Conservation (phyloP, 1,140 invertebrate genomes). For the Drosophila baimaii region DNA sequence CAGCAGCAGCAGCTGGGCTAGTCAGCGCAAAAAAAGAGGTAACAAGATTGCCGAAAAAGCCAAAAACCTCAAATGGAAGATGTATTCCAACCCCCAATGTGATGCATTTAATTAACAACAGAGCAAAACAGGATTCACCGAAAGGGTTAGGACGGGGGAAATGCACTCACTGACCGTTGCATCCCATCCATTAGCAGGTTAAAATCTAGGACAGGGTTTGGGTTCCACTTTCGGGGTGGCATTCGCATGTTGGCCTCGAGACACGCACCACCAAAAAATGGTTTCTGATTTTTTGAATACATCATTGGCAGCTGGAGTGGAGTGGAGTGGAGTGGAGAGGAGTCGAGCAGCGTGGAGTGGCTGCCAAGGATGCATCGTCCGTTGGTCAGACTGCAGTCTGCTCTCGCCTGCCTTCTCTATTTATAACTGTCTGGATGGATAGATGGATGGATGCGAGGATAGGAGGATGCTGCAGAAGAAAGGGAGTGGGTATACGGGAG, state of each 20-base stretch:
- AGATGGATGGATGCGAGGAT: conserved; percentile 32
- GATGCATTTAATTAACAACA: conserved; percentile 71
- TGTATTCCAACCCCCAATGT: conserved; percentile 28
- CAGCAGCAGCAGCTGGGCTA: too few relatives aligned
- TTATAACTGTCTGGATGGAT: conserved; percentile 68
- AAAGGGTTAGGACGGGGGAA: conserved; percentile 8
- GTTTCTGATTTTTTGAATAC: conserved; percentile 47
- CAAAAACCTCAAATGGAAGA: conserved; percentile 46
- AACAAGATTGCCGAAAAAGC: conserved; percentile 20
- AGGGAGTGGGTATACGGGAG: background rate
- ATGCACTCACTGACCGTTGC: conserved; percentile 57
- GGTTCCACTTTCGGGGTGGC: conserved; percentile 31
- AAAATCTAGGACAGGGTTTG: conserved; percentile 9
- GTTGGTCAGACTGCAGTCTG: conserved; percentile 64
- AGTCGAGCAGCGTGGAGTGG: conserved; percentile 14
- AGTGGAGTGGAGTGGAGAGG: background rate
- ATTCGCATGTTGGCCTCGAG: conserved; percentile 18
- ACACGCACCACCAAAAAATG: conserved; percentile 56
- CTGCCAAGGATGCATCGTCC: conserved; percentile 47
- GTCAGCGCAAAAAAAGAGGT: conserved; percentile 8
- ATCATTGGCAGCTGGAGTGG: conserved; percentile 39
- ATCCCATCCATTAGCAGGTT: conserved; percentile 50
- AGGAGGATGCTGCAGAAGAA: background rate
- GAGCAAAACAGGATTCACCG: conserved; percentile 7
- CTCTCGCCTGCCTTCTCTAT: conserved; percentile 51